Evolutionary conservation across 30 jellyfish, hydroid and myxozoan species (phyloP).

Genomic region (Sanderia malayensis): DNA sequence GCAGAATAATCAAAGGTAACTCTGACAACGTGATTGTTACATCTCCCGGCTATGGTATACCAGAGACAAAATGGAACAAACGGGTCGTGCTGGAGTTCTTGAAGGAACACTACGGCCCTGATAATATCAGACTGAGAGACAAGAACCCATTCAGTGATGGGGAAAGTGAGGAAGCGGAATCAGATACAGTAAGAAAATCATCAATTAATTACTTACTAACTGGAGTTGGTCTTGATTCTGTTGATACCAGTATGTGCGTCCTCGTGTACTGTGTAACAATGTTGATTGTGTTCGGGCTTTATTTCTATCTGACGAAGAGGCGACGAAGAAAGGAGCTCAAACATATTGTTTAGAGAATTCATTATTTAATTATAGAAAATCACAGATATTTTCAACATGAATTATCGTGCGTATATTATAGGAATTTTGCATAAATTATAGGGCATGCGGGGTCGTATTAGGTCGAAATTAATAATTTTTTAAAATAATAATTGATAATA

Average conservation of each 20-base stretch:
- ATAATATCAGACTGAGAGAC: constrained; percentile 83
- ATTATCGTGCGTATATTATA: too few species aligned
- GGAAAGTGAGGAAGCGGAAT: constrained; percentile 60
- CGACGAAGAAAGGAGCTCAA: constrained; percentile 59
- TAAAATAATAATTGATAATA: too few species aligned
- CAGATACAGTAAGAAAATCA: constrained; percentile 65
- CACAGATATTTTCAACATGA: too few species aligned
- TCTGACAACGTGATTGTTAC: constrained; percentile 63
- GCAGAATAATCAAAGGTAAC: constrained; percentile 58
- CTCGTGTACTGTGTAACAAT: constrained; percentile 56
- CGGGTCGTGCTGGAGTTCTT: constrained; percentile 73
- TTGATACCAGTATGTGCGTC: constrained; percentile 82
- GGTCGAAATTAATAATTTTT: too few species aligned
- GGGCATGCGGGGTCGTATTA: too few species aligned
- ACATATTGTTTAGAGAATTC: constrained; percentile 63
- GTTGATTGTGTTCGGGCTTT: constrained; percentile 41
- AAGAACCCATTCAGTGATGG: constrained; percentile 30
- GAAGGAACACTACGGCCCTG: constrained; percentile 90
- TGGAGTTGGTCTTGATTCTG: constrained; percentile 51
- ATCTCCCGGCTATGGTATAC: constrained; percentile 74
- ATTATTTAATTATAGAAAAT: too few species aligned
- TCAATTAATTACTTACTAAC: constrained; percentile 20
- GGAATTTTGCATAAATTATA: too few species aligned
- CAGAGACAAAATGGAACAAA: constrained; percentile 75
- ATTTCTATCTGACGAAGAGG: constrained; percentile 55